phyloP scores from a whole-genome alignment of 2,888 invertebrate species.

The Ochropleura plecta region DNA sequence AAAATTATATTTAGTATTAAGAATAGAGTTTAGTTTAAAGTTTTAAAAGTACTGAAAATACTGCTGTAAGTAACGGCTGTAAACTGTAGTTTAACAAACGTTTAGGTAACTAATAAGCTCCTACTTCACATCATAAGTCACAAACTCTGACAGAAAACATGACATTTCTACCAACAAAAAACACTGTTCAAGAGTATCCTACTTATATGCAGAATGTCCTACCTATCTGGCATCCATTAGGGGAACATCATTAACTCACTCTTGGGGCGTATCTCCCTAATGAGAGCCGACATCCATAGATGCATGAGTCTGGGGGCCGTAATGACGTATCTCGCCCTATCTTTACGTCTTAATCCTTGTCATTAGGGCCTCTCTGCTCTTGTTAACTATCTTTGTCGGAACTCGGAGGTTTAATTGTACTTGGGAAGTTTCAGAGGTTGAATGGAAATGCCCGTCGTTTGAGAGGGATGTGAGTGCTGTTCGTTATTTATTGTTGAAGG shows the following conservation, averaged over 20 bases:
- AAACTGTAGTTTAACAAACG: neutral
- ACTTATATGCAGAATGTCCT: conserved; percentile 43
- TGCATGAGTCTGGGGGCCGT: conserved; percentile 79
- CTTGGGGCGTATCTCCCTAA: conserved; percentile 77
- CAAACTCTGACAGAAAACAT: conserved; percentile 49
- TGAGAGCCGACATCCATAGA: conserved; percentile 81
- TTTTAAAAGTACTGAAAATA: neutral
- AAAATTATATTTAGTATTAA: neutral
- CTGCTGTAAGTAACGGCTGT: neutral
- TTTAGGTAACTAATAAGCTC: neutral
- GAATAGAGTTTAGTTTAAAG: neutral
- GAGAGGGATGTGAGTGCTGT: conserved; percentile 25
- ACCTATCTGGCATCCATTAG: conserved; percentile 69
- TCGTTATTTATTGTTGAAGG: conserved; percentile 45
- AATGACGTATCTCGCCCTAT: conserved; percentile 79
- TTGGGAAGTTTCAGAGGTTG: conserved; percentile 47
- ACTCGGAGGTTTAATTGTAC: conserved; percentile 60
- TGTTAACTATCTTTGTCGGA: conserved; percentile 66
- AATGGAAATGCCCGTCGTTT: conserved; percentile 38
- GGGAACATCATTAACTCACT: conserved; percentile 74
- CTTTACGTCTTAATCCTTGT: conserved; percentile 87
- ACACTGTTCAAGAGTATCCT: conserved; percentile 18
- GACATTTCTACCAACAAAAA: conserved; percentile 25
- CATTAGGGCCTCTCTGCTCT: conserved; percentile 76
- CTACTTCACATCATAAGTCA: conserved; percentile 3